phyloP scores from a whole-genome alignment of 2,113 vertebrate genomes.

The Chionodraco myersi region DNA sequence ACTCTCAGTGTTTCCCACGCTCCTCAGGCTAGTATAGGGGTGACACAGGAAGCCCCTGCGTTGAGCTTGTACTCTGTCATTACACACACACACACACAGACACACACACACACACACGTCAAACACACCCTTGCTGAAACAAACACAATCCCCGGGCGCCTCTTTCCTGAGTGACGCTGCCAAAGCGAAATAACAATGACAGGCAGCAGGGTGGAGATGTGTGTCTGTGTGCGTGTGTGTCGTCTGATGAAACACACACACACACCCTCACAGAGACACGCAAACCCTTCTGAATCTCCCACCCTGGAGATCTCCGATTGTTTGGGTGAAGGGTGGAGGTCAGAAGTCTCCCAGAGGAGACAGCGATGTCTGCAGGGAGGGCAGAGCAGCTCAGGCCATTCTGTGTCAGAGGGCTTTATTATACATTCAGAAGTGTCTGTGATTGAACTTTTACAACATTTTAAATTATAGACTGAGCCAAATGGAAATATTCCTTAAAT shows the following conservation, averaged over 20 bases:
- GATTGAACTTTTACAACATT: neutral
- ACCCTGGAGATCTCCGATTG: slow-evolving; percentile 48
- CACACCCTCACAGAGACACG: too few species aligned
- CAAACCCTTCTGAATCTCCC: slow-evolving; percentile 26
- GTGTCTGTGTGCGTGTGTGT: slow-evolving; percentile 45
- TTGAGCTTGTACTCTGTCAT: slow-evolving; percentile 61
- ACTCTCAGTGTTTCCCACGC: slow-evolving; percentile 69
- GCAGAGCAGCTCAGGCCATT: neutral
- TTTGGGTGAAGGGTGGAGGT: slow-evolving; percentile 59
- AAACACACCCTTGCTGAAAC: slow-evolving; percentile 76
- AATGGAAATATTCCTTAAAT: neutral
- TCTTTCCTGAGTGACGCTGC: slow-evolving; percentile 80
- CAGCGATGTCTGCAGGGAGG: slow-evolving; percentile 13
- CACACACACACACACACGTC: slow-evolving; percentile 35
- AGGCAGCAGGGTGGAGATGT: slow-evolving; percentile 71
- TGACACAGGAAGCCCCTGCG: slow-evolving; percentile 73
- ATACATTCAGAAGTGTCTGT: neutral
- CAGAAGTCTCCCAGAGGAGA: slow-evolving; percentile 47
- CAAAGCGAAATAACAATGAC: slow-evolving; percentile 80
- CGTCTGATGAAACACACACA: too few species aligned
- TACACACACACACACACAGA: slow-evolving; percentile 26
- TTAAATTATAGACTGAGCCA: neutral
- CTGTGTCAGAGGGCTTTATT: neutral
- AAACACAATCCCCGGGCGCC: slow-evolving; percentile 79
- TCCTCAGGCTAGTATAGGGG: slow-evolving; percentile 53